Conservation (phyloP, 2,888 invertebrate species). For the Odiellus spinosus region DNA sequence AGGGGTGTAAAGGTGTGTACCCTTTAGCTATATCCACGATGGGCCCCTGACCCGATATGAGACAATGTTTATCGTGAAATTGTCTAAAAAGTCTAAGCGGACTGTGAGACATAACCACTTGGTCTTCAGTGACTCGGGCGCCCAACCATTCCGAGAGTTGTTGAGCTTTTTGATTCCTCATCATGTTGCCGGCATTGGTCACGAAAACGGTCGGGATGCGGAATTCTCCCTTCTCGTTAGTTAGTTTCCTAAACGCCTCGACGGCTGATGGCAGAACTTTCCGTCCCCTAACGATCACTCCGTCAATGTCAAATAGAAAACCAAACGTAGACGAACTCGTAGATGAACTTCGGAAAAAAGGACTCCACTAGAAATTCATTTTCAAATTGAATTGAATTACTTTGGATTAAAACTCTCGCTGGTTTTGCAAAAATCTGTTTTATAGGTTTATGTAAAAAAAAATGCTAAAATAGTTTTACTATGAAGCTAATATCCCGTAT, state of each 20-base stretch:
- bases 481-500: too few species aligned
- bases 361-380: too few species aligned
- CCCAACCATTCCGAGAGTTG: constrained; percentile 43
- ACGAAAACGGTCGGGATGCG: constrained; percentile 45
- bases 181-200: constrained; percentile 47
- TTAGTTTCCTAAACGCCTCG: constrained; percentile 40
- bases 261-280: constrained; percentile 41
- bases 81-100: constrained; percentile 43
- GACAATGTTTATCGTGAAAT: constrained; percentile 42
- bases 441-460: too few species aligned
- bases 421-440: too few species aligned
- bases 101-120: constrained; percentile 48
- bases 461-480: too few species aligned
- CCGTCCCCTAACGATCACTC: constrained; percentile 45
- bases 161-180: constrained; percentile 40
- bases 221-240: constrained; percentile 39
- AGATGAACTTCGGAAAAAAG: too few species aligned
- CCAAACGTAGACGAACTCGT: constrained; percentile 33
- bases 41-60: constrained; percentile 43
- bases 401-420: too few species aligned
- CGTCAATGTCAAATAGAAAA: constrained; percentile 50
- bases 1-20: too few species aligned
- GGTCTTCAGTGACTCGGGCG: constrained; percentile 38
- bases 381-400: too few species aligned
- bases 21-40: constrained; percentile 38